These are phyloP conservation scores for Brachionus calyciflorus DNA, from an alignment of 1,140 invertebrate genomes.

Conservation along the genomic window DNA sequence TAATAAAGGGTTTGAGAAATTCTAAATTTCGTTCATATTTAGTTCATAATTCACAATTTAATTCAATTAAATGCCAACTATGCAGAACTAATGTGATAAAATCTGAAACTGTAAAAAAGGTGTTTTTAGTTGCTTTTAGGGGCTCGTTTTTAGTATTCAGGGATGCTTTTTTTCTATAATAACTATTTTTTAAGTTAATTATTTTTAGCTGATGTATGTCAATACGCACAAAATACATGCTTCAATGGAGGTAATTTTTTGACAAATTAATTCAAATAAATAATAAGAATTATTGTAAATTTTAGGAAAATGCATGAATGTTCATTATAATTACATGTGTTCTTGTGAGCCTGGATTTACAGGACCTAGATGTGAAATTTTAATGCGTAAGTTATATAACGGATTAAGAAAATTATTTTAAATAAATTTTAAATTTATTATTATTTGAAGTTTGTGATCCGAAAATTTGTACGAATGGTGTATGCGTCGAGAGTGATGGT, in stretches of 20 bases:
- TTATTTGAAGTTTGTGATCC: not conserved
- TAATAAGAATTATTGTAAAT: not conserved
- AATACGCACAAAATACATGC: not conserved
- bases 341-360: not conserved
- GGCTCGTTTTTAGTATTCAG: too few relatives aligned
- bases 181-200: not conserved
- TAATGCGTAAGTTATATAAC: not conserved
- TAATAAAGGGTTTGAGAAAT: too few relatives aligned
- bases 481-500: not conserved
- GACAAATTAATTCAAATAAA: not conserved
- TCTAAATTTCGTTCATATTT: too few relatives aligned
- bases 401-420: not conserved
- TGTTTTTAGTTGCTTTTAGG: too few relatives aligned
- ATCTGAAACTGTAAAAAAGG: too few relatives aligned
- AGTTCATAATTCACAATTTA: too few relatives aligned
- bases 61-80: too few relatives aligned
- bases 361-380: constrained; percentile 16
- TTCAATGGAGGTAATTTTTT: constrained; percentile 15
- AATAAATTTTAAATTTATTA: not conserved
- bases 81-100: too few relatives aligned
- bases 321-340: not conserved
- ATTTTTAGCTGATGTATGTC: not conserved
- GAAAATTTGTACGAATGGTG: not conserved
- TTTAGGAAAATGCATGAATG: not conserved
- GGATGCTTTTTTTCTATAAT: too few relatives aligned